phyloP scores from a whole-genome alignment of 2,797 vertebrate species.

The Vespertilio murinus region DNA sequence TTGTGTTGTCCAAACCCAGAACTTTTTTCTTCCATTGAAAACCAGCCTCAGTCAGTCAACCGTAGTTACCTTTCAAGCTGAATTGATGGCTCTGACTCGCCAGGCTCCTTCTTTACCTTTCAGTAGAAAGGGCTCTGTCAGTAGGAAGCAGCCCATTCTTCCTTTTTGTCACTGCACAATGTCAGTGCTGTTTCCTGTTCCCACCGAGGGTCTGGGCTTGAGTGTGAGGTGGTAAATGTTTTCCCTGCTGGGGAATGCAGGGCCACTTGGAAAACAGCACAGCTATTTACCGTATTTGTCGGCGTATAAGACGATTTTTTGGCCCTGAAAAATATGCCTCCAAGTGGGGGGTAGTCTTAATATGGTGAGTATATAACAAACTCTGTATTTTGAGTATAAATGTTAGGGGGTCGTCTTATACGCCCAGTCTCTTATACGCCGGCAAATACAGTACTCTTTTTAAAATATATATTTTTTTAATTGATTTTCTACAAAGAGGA shows the following conservation, averaged over 20 bases:
- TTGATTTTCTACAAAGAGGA: too few relatives aligned
- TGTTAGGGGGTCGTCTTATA: too few relatives aligned
- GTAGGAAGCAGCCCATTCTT: not conserved
- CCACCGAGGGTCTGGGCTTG: not conserved
- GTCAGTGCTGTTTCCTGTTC: not conserved
- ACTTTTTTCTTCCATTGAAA: not conserved
- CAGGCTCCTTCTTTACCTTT: not conserved
- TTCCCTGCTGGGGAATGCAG: not conserved
- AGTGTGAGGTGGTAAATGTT: not conserved
- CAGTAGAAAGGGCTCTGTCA: not conserved
- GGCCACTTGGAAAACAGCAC: not conserved
- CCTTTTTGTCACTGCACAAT: not conserved
- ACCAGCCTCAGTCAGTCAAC: not conserved
- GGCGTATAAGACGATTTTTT: too few relatives aligned
- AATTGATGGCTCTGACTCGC: not conserved
- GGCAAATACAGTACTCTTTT: too few relatives aligned
- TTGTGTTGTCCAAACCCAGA: not conserved
- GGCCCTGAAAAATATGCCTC: too few relatives aligned
- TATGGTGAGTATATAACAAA: too few relatives aligned
- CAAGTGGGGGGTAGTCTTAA: too few relatives aligned
- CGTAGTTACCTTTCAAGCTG: not conserved
- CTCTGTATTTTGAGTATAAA: too few relatives aligned
- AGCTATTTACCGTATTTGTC: too few relatives aligned
- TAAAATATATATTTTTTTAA: too few relatives aligned
- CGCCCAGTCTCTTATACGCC: too few relatives aligned